Conservation (phyloP, 2,888 invertebrate species). For the Melieria omissa region DNA sequence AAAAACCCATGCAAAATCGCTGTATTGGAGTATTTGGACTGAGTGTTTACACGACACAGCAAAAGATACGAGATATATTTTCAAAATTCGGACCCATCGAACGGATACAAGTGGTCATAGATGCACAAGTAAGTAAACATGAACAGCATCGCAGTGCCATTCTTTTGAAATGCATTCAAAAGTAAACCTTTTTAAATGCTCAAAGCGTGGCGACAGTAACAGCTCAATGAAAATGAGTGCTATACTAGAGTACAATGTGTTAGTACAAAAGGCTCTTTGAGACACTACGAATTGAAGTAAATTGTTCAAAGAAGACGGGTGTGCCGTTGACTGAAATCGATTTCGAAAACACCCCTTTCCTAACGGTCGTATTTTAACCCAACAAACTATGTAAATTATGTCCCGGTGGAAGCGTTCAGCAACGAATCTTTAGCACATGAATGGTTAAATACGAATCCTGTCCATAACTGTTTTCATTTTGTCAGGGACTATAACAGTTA, state of each 20-base stretch:
- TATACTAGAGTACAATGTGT: constrained; percentile 42
- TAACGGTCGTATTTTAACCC: too few species aligned
- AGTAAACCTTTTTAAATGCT: constrained; percentile 35
- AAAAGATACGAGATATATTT: constrained; percentile 92
- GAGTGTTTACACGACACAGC: constrained; percentile 91
- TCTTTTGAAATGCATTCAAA: constrained; percentile 19
- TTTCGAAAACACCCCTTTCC: too few species aligned
- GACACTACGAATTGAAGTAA: background rate
- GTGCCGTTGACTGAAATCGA: too few species aligned
- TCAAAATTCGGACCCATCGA: constrained; percentile 92
- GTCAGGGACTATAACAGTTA: too few species aligned
- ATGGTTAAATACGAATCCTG: too few species aligned
- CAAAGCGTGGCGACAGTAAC: constrained; percentile 15
- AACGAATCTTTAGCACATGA: too few species aligned
- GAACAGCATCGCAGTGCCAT: constrained; percentile 13
- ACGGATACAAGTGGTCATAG: constrained; percentile 93
- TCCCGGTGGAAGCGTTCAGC: too few species aligned
- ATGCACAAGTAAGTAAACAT: constrained; percentile 76
- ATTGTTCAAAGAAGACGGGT: too few species aligned
- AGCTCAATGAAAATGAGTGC: constrained; percentile 44
- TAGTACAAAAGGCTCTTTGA: constrained; percentile 61
- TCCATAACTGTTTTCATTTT: too few species aligned
- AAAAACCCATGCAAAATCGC: constrained; percentile 80
- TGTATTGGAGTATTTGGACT: constrained; percentile 96
- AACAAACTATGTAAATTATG: too few species aligned